A percentile compares a stretch with the other conserved stretches of the same genome.
Evolutionary conservation across 92 coral and sea anemone species (phyloP).

Genomic region (Palythoa heliodiscus): DNA sequence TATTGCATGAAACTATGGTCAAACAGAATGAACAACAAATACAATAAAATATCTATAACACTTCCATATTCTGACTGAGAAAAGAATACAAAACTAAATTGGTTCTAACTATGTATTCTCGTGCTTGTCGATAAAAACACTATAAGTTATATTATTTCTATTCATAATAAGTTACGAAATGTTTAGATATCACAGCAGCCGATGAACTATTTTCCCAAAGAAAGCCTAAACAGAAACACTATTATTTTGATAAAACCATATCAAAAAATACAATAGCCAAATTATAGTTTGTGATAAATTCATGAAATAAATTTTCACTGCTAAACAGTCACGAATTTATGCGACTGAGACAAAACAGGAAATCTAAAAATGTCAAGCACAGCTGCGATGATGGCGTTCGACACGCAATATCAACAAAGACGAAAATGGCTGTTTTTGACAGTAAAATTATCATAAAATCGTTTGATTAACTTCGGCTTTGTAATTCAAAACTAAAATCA

Average conservation of each 20-base stretch:
- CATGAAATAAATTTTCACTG: neutral
- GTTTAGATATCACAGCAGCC: neutral
- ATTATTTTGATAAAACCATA: neutral
- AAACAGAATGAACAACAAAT: neutral
- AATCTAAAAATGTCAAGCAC: neutral
- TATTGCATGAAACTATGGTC: neutral
- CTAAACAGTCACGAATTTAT: neutral
- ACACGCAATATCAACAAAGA: conserved; percentile 1
- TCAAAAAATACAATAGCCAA: too few species aligned
- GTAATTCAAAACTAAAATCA: neutral
- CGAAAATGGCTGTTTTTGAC: neutral
- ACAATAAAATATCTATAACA: neutral
- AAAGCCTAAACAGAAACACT: neutral
- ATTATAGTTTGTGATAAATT: neutral
- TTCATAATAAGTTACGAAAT: neutral
- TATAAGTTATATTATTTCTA: neutral
- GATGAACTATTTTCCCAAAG: neutral
- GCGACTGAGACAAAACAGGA: neutral
- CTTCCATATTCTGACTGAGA: neutral
- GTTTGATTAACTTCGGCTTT: neutral
- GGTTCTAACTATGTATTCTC: neutral
- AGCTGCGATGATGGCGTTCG: neutral
- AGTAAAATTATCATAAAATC: neutral
- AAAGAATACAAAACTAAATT: neutral
- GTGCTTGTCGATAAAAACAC: neutral